phyloP scores from a whole-genome alignment of 2,797 vertebrate species.

The Synanceia verrucosa region DNA sequence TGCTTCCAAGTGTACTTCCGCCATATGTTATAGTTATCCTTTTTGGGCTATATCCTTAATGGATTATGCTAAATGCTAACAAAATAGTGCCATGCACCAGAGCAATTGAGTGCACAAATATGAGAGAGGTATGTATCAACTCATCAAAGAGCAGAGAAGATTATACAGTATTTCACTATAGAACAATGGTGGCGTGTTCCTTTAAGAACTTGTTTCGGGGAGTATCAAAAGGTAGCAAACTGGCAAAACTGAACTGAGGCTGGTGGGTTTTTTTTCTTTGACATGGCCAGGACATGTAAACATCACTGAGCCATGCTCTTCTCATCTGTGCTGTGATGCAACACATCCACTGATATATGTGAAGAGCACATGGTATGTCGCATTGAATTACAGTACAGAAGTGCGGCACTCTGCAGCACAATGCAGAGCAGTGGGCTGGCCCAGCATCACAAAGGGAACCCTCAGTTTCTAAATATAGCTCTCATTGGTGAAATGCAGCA shows the following conservation, averaged over 20 bases:
- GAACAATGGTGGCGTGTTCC: no score
- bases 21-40: no score
- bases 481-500: slow-evolving; percentile 55
- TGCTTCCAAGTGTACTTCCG: no score
- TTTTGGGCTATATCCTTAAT: no score
- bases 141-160: no score
- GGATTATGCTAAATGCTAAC: no score
- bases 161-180: no score
- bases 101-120: no score
- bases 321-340: slow-evolving; percentile 43
- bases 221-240: background rate
- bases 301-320: background rate
- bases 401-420: slow-evolving; percentile 63
- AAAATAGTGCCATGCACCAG: no score
- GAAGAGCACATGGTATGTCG: background rate
- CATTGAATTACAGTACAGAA: slow-evolving; percentile 30
- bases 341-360: background rate
- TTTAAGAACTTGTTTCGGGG: background rate
- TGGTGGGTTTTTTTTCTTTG: background rate
- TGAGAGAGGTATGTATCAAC: no score
- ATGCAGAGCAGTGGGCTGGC: slow-evolving; percentile 66
- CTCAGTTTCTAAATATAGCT: slow-evolving; percentile 81
- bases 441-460: slow-evolving; percentile 74
- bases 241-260: background rate
- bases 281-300: background rate